A percentile compares a stretch with the other conserved stretches of the same genome.
These are phyloP conservation scores for Ceratina japonica DNA, from an alignment of 1,140 invertebrate genomes.

Conservation along the genomic window DNA sequence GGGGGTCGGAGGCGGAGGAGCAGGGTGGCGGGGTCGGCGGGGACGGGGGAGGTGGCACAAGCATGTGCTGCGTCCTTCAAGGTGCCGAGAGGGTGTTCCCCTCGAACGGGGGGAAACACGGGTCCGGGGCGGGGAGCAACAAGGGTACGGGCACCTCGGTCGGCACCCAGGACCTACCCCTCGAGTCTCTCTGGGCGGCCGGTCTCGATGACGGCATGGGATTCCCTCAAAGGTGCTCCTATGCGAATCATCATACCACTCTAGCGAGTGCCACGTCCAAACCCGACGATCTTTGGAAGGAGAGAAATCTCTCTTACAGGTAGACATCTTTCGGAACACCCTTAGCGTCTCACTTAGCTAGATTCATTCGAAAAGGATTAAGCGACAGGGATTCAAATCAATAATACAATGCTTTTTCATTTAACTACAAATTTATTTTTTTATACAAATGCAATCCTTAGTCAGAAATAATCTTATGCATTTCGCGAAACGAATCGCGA, in stretches of 20 bases:
- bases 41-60: slow-evolving; percentile 60
- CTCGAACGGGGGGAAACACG: slow-evolving; percentile 67
- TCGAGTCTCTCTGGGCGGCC: slow-evolving; percentile 74
- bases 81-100: slow-evolving; percentile 73
- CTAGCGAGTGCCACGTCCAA: slow-evolving; percentile 47
- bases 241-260: slow-evolving; percentile 68
- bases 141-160: slow-evolving; percentile 50
- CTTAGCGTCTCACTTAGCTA: no score
- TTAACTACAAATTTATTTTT: no score
- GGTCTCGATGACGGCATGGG: slow-evolving; percentile 75
- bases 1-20: slow-evolving; percentile 68
- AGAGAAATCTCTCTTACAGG: slow-evolving; percentile 68
- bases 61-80: slow-evolving; percentile 74
- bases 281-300: slow-evolving; percentile 69
- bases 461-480: no score
- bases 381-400: no score
- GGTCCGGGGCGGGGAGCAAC: slow-evolving; percentile 42
- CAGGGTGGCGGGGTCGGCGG: slow-evolving; percentile 57
- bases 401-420: no score
- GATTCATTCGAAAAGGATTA: no score
- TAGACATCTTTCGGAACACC: slow-evolving; percentile 15
- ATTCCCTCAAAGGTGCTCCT: slow-evolving; percentile 71
- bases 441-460: no score
- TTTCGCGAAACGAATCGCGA: no score
- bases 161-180: slow-evolving; percentile 67